phyloP scores from a whole-genome alignment of 2,888 invertebrate genomes.

The Andrena praecox region DNA sequence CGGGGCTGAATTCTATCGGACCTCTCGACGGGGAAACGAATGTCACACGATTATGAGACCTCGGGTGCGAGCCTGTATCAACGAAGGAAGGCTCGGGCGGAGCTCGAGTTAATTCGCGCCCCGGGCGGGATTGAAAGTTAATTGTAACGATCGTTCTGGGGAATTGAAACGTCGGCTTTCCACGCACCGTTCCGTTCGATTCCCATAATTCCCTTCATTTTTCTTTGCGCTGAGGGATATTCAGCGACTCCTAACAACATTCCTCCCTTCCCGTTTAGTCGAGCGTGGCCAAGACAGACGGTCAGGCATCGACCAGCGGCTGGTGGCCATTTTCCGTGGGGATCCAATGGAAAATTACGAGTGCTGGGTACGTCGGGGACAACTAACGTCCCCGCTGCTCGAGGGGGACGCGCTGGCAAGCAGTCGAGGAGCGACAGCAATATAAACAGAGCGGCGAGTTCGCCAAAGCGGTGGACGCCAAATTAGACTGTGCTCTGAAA shows the following conservation, averaged over 20 bases:
- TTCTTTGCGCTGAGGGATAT: neutral
- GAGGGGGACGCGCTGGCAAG: constrained; percentile 33
- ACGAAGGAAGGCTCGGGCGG: neutral
- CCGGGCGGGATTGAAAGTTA: constrained; percentile 32
- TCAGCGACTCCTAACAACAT: too few relatives aligned
- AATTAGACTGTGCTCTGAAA: constrained; percentile 62
- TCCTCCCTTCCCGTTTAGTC: too few relatives aligned
- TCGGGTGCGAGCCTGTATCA: neutral
- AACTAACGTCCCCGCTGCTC: constrained; percentile 54
- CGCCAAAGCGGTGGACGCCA: constrained; percentile 67
- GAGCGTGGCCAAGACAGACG: too few relatives aligned
- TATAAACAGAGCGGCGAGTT: constrained; percentile 62
- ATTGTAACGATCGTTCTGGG: constrained; percentile 34
- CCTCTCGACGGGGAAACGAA: neutral
- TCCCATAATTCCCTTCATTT: neutral
- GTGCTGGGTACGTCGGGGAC: constrained; percentile 26
- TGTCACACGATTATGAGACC: neutral
- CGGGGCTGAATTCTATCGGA: neutral
- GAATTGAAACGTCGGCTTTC: constrained; percentile 27
- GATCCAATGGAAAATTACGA: constrained; percentile 12
- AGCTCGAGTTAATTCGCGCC: constrained; percentile 5
- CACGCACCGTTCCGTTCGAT: constrained; percentile 18
- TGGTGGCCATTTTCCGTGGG: too few relatives aligned
- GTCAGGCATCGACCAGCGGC: too few relatives aligned
- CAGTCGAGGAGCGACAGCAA: constrained; percentile 47